Evolutionary conservation across 2,797 vertebrate genomes (phyloP).

Genomic region (Leptodactylus fallax): DNA sequence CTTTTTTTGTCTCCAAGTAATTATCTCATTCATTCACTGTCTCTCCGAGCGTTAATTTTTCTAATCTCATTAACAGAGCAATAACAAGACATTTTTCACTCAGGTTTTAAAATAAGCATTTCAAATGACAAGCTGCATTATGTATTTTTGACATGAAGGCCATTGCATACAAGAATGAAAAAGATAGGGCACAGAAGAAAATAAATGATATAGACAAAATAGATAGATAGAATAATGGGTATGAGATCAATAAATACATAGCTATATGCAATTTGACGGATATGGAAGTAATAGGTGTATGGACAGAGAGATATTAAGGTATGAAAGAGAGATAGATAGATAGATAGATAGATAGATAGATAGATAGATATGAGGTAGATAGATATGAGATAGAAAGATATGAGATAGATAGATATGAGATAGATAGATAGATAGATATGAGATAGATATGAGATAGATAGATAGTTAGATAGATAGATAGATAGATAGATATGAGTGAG

Average conservation of each 20-base stretch:
- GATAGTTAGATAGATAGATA: background rate
- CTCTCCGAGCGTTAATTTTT: constrained; percentile 32
- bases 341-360: background rate
- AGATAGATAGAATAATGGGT: background rate
- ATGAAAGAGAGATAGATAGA: background rate
- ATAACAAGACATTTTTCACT: constrained; percentile 51
- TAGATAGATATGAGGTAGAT: constrained; percentile 6
- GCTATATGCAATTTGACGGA: background rate
- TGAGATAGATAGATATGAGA: background rate
- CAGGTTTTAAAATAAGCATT: constrained; percentile 43
- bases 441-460: background rate
- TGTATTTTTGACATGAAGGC: background rate
- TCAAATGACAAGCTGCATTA: constrained; percentile 17
- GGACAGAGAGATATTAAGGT: background rate
- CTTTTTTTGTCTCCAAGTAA: constrained; percentile 6
- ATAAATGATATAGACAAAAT: background rate
- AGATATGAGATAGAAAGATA: background rate
- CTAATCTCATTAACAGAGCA: constrained; percentile 49
- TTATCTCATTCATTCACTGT: constrained; percentile 22
- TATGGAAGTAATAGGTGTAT: background rate
- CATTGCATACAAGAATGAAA: background rate
- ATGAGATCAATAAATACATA: background rate
- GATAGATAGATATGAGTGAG: background rate
- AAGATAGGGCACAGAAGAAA: background rate
- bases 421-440: background rate